phyloP scores from a whole-genome alignment of 2,113 vertebrate genomes.

The Xenus cinereus region DNA sequence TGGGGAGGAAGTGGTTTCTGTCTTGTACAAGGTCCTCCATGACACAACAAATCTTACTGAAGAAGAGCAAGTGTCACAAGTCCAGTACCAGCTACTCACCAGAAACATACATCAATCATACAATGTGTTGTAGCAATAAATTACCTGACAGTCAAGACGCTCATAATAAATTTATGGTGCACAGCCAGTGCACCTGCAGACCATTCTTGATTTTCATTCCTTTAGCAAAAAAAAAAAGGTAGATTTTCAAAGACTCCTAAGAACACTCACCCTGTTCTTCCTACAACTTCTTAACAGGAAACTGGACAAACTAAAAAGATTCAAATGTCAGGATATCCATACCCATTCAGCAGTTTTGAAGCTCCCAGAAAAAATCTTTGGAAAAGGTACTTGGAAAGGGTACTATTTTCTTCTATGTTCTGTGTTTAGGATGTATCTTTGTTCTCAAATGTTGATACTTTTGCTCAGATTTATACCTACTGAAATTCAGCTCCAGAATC shows the following conservation, averaged over 20 bases:
- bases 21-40: not conserved
- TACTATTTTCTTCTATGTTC: not conserved
- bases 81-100: not conserved
- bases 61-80: not conserved
- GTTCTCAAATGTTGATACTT: not conserved
- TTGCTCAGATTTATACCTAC: not conserved
- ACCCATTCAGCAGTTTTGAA: not conserved
- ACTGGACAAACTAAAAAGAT: not conserved
- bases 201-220: not conserved
- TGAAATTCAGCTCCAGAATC: not conserved
- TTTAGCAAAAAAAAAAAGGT: not conserved
- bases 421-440: not conserved
- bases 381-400: not conserved
- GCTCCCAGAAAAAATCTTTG: not conserved
- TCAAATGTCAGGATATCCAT: not conserved
- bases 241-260: not conserved
- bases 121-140: accelerated
- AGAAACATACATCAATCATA: not conserved
- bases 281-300: not conserved
- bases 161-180: not conserved
- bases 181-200: not conserved
- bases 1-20: not conserved
- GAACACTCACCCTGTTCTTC: not conserved
- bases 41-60: not conserved
- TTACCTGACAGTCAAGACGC: not conserved